Evolutionary conservation across 2,888 invertebrate genomes (phyloP), one percentile per base, ranked within the genome.

Genomic region (Coleophora flavipennella): DNA sequence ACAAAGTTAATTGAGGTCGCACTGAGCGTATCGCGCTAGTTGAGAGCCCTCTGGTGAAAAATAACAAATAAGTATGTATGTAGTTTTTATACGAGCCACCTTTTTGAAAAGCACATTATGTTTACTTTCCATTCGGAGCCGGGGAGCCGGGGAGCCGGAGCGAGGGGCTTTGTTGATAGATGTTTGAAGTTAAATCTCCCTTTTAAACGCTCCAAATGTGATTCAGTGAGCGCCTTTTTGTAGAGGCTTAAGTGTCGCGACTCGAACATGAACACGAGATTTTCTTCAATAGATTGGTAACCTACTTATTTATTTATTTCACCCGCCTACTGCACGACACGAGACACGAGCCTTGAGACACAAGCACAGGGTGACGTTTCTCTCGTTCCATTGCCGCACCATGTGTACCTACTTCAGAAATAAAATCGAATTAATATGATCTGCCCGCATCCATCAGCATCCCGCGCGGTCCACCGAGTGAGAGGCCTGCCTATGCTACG

Each of bases 141-240:
- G n/a, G n/a, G n/a, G n/a, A n/a, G n/a, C n/a, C n/a, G n/a, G n/a
- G n/a, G n/a, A n/a, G n/a, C 45, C 50, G 50, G 52, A 51, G 53
- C 54, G 62, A 61, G 68, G 71, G 71, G 71, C 59, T 65, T 65
- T 60, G 58, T 60, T 62, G 66, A 71, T 72, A 71, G 62, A 71
- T 67, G 76, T 79, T 80, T 76, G 73, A 77, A 79, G 79, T 73
- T 76, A 80, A 80, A 77, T 79, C 79, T 78, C 78, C 78, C 79
- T 77, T 70, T 74, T 72, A 73, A 76, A 78, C 61, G 73, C 57
- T 70, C 60, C 60, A 69, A 76, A 72, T 73, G 76, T 78, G 79
- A 80, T 79, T 80, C 78, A 62, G 54, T 61, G 66, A 61, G 59
- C 62, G 67, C 69, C 73, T 70, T 76, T 76, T 73, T 60, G 60